phyloP scores from a whole-genome alignment of 2,113 vertebrate species.

The Arenaria interpres region DNA sequence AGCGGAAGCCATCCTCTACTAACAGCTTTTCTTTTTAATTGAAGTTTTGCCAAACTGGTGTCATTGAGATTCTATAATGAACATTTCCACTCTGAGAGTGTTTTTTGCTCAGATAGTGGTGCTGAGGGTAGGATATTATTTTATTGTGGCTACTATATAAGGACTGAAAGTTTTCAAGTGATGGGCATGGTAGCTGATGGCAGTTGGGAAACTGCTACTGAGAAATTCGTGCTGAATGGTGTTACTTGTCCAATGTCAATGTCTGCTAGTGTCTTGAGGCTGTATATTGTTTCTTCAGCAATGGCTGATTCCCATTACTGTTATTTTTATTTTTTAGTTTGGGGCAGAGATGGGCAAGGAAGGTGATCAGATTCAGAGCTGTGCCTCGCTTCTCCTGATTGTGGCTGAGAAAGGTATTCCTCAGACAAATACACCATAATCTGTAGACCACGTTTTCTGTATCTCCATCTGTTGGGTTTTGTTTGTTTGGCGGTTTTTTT shows the following conservation, averaged over 20 bases:
- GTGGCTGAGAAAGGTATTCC: not conserved
- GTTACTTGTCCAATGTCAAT: not conserved
- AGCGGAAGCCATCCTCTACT: not conserved
- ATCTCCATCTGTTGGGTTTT: not conserved
- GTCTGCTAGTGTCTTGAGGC: not conserved
- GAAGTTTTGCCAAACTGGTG: constrained; percentile 11
- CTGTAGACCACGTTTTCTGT: not conserved
- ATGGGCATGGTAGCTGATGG: not conserved
- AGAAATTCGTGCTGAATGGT: not conserved
- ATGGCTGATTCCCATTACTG: not conserved
- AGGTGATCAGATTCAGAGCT: not conserved
- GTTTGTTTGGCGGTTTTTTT: not conserved
- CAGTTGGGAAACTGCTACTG: not conserved
- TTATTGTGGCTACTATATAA: not conserved
- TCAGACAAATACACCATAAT: not conserved
- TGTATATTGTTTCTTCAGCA: not conserved
- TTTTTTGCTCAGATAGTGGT: not conserved
- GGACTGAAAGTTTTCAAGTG: not conserved
- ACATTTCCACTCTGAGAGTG: not conserved
- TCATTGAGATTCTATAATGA: not conserved
- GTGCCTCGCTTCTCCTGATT: not conserved
- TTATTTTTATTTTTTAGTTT: not conserved
- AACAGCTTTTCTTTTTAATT: constrained; percentile 48
- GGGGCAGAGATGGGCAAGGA: not conserved
- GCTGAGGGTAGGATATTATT: not conserved